These are phyloP conservation scores for Diprion similis DNA, from an alignment of 1,140 invertebrate genomes.

Conservation along the genomic window DNA sequence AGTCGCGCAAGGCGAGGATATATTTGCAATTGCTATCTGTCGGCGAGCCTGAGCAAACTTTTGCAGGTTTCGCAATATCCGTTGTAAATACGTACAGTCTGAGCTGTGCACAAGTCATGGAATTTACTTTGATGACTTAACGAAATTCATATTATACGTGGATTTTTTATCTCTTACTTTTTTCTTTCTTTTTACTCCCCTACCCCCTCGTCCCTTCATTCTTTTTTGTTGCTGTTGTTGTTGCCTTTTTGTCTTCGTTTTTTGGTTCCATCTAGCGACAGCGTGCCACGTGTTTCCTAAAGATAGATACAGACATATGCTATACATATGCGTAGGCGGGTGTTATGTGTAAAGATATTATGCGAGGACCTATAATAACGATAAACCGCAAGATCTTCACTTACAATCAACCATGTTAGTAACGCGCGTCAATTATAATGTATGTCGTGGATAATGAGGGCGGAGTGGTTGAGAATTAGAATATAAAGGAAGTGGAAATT, in stretches of 20 bases:
- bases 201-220: too few relatives aligned
- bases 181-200: neutral
- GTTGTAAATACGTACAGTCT: neutral
- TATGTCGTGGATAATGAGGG: too few relatives aligned
- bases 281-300: neutral
- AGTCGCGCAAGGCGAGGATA: neutral
- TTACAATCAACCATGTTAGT: too few relatives aligned
- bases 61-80: neutral
- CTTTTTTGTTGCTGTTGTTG: too few relatives aligned
- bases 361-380: neutral
- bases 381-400: neutral
- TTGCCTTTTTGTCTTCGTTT: neutral
- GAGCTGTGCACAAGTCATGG: neutral
- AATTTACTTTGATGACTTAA: neutral
- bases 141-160: neutral
- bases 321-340: slow-evolving; percentile 5
- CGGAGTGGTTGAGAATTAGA: too few relatives aligned
- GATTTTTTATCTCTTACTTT: neutral
- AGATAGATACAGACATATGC: neutral
- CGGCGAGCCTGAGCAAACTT: neutral
- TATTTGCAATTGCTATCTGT: neutral
- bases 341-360: neutral
- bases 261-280: neutral
- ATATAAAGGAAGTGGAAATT: too few relatives aligned
- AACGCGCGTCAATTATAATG: too few relatives aligned